Base-by-base conservation (phyloP, 2,797 vertebrate species). In the Leucoraja ocellata region DNA sequence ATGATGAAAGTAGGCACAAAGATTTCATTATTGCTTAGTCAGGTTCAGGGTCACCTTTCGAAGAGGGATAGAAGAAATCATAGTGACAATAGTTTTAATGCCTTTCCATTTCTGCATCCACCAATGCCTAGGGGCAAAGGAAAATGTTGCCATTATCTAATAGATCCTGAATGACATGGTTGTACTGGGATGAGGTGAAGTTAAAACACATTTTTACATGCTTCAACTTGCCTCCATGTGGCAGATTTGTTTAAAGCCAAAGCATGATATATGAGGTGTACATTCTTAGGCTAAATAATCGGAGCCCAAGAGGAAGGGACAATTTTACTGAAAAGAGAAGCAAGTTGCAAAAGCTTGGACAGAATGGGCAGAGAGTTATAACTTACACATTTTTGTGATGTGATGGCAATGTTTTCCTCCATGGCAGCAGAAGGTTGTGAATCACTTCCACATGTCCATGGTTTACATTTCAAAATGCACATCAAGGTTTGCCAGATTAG, bases 1-100 rank as follows among this genome's bases (percentile, higher is more conserved):
- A 71, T 91, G 36, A 91, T 91, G 65, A 91, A 91, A 91, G 32
- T 73, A 91, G 88, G 36, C 88, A 71, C 39, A 36, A 73, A 71
- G 11, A 32, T 46, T 91, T 13, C 11, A 73, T 91, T 18, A 46
- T 16, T 86, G 83, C 36, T 91, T 65, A 46, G 39, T 91, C 88
- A 91, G 4, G 68, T 68, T 36, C 68, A 74, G 73, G 36, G 88
- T 73, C 71, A 91, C 88, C 23, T 74, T 73, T 91, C 68, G 46
- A 65, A 73, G 32, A 73, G 88, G 32, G 23, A 2, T 91, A 39
- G 39, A 74, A n/a, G 36, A 54, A 92, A 54, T 76, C 28, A n/a
- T 3, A 28, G 10, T 23, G 73, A 71, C 36, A 76, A 25, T 36
- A 92, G 90, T 74, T 92, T 54, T 91, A 91, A 23, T 74, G 68